phyloP scores from a whole-genome alignment of 92 coral and sea anemone genomes.

The Epizoanthus illoricatus region DNA sequence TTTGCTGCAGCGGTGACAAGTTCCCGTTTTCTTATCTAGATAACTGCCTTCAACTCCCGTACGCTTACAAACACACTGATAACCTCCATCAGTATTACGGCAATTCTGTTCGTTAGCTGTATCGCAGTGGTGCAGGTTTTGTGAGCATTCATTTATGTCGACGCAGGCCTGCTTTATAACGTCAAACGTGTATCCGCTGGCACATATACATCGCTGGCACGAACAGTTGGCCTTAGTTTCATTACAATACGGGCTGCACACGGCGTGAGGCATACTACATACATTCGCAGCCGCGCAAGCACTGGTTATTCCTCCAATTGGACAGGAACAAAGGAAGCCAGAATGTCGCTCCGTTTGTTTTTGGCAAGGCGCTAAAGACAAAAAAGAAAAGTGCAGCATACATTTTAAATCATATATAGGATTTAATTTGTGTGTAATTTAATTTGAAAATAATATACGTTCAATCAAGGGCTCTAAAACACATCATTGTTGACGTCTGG shows the following conservation, averaged over 20 bases:
- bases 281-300: background rate
- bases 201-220: constrained; percentile 32
- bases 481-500: no score
- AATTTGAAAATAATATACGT: no score
- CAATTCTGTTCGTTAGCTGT: background rate
- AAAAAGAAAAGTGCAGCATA: background rate
- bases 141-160: constrained; percentile 23
- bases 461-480: no score
- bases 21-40: background rate
- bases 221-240: constrained; percentile 7
- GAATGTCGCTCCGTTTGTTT: background rate
- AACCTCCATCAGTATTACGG: constrained; percentile 21
- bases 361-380: constrained; percentile 17
- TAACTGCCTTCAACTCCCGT: constrained; percentile 26
- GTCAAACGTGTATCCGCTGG: constrained; percentile 22
- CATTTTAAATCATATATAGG: no score
- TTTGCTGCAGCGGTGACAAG: constrained; percentile 25
- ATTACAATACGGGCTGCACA: constrained; percentile 10
- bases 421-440: no score
- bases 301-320: background rate
- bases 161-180: constrained; percentile 3
- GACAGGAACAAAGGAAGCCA: constrained; percentile 28
- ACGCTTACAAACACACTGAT: constrained; percentile 18
- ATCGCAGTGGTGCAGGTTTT: constrained; percentile 17
- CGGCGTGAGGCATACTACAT: constrained; percentile 3